Conservation (phyloP, 2,113 vertebrate genomes). For the Ceyx margarethae region DNA sequence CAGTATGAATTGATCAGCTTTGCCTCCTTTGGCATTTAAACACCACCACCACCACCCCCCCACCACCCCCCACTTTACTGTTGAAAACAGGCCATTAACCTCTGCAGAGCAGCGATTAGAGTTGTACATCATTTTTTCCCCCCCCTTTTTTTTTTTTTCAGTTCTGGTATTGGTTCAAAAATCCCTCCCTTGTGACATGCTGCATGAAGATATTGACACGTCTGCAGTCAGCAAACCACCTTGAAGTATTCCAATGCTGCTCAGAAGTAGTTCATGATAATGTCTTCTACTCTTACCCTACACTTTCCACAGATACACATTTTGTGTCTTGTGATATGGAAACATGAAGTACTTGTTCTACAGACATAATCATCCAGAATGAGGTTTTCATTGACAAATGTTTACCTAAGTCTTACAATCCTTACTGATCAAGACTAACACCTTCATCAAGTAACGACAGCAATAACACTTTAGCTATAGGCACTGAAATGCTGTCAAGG, state of each 20-base stretch:
- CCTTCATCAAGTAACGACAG: not conserved
- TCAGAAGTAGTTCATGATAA: constrained; percentile 55
- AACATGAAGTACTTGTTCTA: not conserved
- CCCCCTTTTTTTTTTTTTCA: not conserved
- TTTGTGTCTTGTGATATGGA: not conserved
- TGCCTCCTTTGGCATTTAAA: not conserved
- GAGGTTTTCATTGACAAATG: not conserved
- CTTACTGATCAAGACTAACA: not conserved
- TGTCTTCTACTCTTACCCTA: not conserved
- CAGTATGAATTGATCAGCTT: not conserved
- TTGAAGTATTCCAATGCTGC: constrained; percentile 36
- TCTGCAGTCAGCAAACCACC: constrained; percentile 47
- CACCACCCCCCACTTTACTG: not conserved
- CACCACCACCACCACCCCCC: too few relatives aligned
- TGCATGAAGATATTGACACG: constrained; percentile 27
- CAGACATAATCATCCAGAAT: not conserved
- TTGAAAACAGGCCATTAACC: constrained; percentile 24
- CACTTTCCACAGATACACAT: not conserved
- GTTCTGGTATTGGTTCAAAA: constrained; percentile 42
- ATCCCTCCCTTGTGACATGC: constrained; percentile 31
- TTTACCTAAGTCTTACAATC: not conserved
- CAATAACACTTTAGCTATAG: not conserved
- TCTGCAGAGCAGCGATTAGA: constrained; percentile 53
- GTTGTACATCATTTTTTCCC: constrained; percentile 23
- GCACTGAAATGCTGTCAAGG: not conserved